These are phyloP conservation scores for Pseudonaja textilis DNA, from an alignment of 2,113 vertebrate species.

Conservation along the genomic window DNA sequence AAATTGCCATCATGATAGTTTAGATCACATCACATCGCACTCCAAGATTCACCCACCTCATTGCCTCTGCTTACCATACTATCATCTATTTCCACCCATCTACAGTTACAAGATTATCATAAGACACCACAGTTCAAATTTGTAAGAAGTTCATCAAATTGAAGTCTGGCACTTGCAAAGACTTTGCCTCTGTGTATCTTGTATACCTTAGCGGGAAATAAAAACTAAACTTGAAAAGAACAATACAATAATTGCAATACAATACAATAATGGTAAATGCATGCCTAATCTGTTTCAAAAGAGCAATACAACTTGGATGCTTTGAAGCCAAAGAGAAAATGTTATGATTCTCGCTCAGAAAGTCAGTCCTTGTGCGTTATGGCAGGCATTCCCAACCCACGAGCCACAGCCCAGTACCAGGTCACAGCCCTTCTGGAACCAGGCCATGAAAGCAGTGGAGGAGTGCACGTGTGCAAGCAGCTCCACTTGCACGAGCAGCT, in stretches of 20 bases:
- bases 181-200: background rate
- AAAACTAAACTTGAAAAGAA: background rate
- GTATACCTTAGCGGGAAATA: background rate
- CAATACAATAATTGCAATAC: background rate
- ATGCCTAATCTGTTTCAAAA: background rate
- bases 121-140: background rate
- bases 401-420: fast-evolving
- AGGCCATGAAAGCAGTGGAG: background rate
- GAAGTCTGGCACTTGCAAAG: background rate
- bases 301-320: background rate
- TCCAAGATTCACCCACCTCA: background rate
- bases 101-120: background rate
- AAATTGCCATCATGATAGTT: background rate
- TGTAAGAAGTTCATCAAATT: background rate
- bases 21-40: background rate
- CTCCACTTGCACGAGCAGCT: background rate
- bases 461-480: background rate
- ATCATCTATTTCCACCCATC: no score
- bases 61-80: background rate
- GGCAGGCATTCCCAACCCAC: background rate
- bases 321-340: background rate
- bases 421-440: background rate
- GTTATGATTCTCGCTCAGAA: background rate
- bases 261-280: background rate
- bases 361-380: background rate